Conservation (phyloP, 2,888 invertebrate species). For the Sphecodes monilicornis region DNA sequence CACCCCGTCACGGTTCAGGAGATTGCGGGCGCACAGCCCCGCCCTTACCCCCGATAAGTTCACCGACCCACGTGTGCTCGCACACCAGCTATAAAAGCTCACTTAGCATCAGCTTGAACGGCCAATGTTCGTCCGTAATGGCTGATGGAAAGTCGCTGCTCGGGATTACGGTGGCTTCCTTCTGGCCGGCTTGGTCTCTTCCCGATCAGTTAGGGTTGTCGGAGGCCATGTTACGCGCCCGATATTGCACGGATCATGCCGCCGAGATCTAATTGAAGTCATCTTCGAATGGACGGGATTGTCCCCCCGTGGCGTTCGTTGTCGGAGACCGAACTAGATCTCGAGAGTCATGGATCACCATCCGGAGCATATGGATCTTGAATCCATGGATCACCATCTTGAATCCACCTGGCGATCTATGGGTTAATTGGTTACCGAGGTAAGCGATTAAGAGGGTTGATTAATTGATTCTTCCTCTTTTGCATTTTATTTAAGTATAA, state of each 20-base stretch:
- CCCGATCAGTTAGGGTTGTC: conserved; percentile 4
- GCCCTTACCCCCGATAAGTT: conserved; percentile 75
- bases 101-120: conserved; percentile 75
- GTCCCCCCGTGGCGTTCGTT: not conserved
- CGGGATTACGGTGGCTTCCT: conserved; percentile 42
- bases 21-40: conserved; percentile 65
- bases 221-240: not conserved
- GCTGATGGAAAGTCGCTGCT: conserved; percentile 68
- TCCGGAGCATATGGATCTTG: not conserved
- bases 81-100: conserved; percentile 78
- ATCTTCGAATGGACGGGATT: not conserved
- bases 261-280: conserved; percentile 24
- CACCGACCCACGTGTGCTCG: conserved; percentile 76
- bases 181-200: conserved; percentile 1
- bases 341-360: conserved; percentile 2
- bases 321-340: not conserved
- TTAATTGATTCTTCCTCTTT: too few relatives aligned
- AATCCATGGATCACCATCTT: not conserved
- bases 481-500: too few relatives aligned
- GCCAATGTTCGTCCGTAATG: conserved; percentile 78
- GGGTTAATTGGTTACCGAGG: not conserved
- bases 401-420: not conserved
- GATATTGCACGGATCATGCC: not conserved
- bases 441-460: conserved; percentile 13
- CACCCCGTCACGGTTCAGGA: conserved; percentile 59